These are phyloP conservation scores for Carterocephalus palaemon DNA, from an alignment of 2,888 invertebrate genomes.

Conservation along the genomic window DNA sequence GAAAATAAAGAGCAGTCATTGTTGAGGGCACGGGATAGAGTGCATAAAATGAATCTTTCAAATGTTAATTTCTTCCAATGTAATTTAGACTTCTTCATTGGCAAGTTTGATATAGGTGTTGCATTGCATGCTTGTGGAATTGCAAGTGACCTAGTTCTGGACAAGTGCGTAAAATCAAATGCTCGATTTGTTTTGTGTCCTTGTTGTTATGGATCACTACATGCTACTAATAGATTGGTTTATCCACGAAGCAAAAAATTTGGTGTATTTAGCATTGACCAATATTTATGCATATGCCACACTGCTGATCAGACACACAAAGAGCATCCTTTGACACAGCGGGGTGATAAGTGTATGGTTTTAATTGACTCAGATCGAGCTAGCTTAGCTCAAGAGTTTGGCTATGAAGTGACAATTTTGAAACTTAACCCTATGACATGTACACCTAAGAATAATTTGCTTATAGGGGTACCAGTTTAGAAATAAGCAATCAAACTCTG, in stretches of 20 bases:
- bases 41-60: slow-evolving; percentile 80
- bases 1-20: slow-evolving; percentile 96
- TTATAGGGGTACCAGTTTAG: slow-evolving; percentile 80
- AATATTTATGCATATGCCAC: slow-evolving; percentile 91
- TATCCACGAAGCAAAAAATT: slow-evolving; percentile 90
- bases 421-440: slow-evolving; percentile 89
- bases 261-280: slow-evolving; percentile 67
- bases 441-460: slow-evolving; percentile 94
- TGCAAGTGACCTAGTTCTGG: slow-evolving; percentile 94
- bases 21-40: slow-evolving; percentile 84
- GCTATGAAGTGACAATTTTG: slow-evolving; percentile 86
- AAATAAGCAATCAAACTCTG: slow-evolving; percentile 26
- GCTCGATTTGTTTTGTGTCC: slow-evolving; percentile 95
- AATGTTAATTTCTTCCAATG: slow-evolving; percentile 92
- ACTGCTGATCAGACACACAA: slow-evolving; percentile 94
- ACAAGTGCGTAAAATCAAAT: slow-evolving; percentile 85
- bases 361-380: slow-evolving; percentile 92
- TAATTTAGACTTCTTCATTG: slow-evolving; percentile 93
- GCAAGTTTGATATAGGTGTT: slow-evolving; percentile 90
- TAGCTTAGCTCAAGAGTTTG: slow-evolving; percentile 84
- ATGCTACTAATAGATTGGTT: slow-evolving; percentile 86
- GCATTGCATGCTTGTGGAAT: slow-evolving; percentile 96
- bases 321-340: slow-evolving; percentile 82
- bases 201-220: slow-evolving; percentile 95
- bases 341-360: slow-evolving; percentile 92